Conservation (phyloP, 2,797 vertebrate species). For the Apogon hyalosoma region DNA sequence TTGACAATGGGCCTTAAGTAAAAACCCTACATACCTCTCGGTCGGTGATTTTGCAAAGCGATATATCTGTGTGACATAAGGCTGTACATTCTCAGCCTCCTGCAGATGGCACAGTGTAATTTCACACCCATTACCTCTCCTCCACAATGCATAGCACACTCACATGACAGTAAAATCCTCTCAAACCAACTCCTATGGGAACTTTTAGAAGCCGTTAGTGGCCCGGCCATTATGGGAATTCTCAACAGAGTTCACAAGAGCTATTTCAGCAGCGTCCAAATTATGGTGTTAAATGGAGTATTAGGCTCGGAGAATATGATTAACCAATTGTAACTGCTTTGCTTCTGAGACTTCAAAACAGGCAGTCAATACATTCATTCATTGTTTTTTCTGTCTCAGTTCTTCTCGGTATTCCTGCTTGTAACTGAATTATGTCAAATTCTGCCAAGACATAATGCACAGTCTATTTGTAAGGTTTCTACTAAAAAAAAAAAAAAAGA, state of each 20-base stretch:
- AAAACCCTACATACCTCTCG: slow-evolving; percentile 21
- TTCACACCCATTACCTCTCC: slow-evolving; percentile 81
- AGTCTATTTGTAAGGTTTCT: slow-evolving; percentile 6
- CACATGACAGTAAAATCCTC: slow-evolving; percentile 75
- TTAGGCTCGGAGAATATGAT: slow-evolving; percentile 76
- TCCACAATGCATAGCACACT: slow-evolving; percentile 74
- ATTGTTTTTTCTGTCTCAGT: slow-evolving; percentile 20
- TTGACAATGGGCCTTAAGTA: slow-evolving; percentile 6
- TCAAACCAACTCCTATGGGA: slow-evolving; percentile 71
- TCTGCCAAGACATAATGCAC: slow-evolving; percentile 9
- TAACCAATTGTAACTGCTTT: slow-evolving; percentile 75
- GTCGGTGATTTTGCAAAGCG: slow-evolving; percentile 33
- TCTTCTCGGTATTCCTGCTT: slow-evolving; percentile 12
- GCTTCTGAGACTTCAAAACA: slow-evolving; percentile 70
- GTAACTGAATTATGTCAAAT: slow-evolving; percentile 24
- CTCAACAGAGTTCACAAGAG: slow-evolving; percentile 73
- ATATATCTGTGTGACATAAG: slow-evolving; percentile 50
- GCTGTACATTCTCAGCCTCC: slow-evolving; percentile 56
- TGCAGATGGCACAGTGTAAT: slow-evolving; percentile 75
- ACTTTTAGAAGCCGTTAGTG: slow-evolving; percentile 73
- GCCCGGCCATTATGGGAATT: slow-evolving; percentile 74
- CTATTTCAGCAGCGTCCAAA: slow-evolving; percentile 75
- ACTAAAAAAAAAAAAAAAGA: neutral
- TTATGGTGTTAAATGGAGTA: slow-evolving; percentile 78
- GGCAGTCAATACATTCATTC: slow-evolving; percentile 31